phyloP scores from a whole-genome alignment of 2,888 invertebrate species.

The Belgica antarctica region DNA sequence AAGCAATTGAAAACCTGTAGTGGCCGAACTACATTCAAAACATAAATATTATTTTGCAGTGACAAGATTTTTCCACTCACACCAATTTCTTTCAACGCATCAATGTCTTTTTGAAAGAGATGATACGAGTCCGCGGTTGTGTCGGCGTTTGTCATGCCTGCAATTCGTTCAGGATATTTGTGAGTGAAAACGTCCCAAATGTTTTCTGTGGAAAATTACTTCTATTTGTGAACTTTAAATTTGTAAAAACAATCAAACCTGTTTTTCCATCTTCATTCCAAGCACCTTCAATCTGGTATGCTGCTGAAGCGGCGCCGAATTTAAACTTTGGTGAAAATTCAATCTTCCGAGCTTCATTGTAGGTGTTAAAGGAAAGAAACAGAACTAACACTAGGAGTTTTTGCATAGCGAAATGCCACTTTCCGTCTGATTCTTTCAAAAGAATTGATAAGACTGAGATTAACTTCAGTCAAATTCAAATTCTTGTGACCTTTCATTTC shows the following conservation, averaged over 20 bases:
- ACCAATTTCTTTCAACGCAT: constrained; percentile 57
- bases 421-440: too few relatives aligned
- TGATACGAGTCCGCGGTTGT: constrained; percentile 63
- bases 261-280: constrained; percentile 61
- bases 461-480: too few relatives aligned
- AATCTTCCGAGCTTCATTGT: too few relatives aligned
- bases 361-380: too few relatives aligned
- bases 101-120: constrained; percentile 60
- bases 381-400: too few relatives aligned
- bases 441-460: too few relatives aligned
- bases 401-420: too few relatives aligned
- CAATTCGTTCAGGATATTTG: constrained; percentile 52
- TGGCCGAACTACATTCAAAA: constrained; percentile 24
- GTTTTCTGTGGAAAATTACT: too few relatives aligned
- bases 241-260: too few relatives aligned
- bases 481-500: too few relatives aligned
- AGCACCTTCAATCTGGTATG: constrained; percentile 65
- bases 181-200: constrained; percentile 57
- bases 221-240: too few relatives aligned
- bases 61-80: constrained; percentile 48
- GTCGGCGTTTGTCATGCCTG: constrained; percentile 58
- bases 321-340: constrained; percentile 44
- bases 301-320: constrained; percentile 52
- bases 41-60: not conserved
- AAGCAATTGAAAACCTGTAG: constrained; percentile 63